Base-by-base conservation (phyloP, 1,140 invertebrate genomes). In the Lineus longissimus region DNA sequence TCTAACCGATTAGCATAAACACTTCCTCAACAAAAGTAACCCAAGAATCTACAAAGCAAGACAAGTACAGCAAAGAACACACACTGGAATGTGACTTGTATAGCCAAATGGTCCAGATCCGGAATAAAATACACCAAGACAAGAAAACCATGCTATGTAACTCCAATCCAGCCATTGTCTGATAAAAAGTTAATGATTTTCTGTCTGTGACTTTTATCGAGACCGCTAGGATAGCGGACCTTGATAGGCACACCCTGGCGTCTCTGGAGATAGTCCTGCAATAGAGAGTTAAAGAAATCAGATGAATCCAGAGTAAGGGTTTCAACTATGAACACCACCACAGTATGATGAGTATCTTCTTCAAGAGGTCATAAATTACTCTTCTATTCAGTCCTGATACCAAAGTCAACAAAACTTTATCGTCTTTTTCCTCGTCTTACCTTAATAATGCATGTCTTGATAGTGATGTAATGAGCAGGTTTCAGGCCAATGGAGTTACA, bases 371-470 rank as follows among this genome's bases (percentile, higher is more conserved):
- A 55, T 45, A 47, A 36, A 55, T 55, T 33, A 55, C 31, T 33
- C 25, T 33, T 25, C 36, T 47, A 17, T 23, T 61, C 43, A 17
- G n/a, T 40, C 27, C 19, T 63, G 41, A 59, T 29, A 15, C 19
- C 33, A 43, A 60, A 29, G 51, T 58, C 33, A 47, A 31, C 27
- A 62, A 67, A 43, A 40, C 25, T 64, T 57, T 55, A 40, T 41
- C 45, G n/a, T n/a, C n/a, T n/a, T n/a, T n/a, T n/a, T n/a, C n/a
- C n/a, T n/a, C n/a, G n/a, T 51, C 67, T 75, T 73, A 81, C 81
- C 72, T 81, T 81, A 27, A 82, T 76, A 40, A 82, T 81, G 58
- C 78, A 79, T 25, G 81, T 80, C 66, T 82, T 82, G 36, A 82
- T 76, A 23, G 78, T 81, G 51, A 76, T 74, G 61, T 82, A 82